phyloP scores from a whole-genome alignment of 92 coral and sea anemone species.

The Hydrozoanthus gracilis region DNA sequence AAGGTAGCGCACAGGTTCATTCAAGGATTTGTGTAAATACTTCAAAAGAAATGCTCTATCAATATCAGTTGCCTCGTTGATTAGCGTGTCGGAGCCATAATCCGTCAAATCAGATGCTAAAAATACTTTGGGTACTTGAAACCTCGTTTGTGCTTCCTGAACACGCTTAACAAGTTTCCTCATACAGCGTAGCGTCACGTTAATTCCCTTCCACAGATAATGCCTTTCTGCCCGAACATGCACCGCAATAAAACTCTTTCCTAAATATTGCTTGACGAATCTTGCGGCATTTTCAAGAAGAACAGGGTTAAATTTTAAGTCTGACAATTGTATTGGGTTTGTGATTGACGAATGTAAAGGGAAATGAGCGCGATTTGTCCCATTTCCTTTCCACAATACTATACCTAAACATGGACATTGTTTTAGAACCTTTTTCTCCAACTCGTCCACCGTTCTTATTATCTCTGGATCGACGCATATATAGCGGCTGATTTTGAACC shows the following conservation, averaged over 20 bases:
- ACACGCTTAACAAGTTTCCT: constrained; percentile 81
- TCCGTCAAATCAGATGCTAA: constrained; percentile 92
- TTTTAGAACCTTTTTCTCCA: constrained; percentile 81
- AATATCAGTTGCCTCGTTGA: constrained; percentile 55
- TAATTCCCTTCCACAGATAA: constrained; percentile 77
- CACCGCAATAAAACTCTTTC: constrained; percentile 76
- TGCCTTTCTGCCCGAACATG: constrained; percentile 96
- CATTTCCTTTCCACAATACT: constrained; percentile 93
- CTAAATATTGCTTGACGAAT: constrained; percentile 67
- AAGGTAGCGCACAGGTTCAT: constrained; percentile 71
- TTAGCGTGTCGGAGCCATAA: constrained; percentile 93
- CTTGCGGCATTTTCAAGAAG: constrained; percentile 76
- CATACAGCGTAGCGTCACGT: constrained; percentile 84
- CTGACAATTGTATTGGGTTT: constrained; percentile 74
- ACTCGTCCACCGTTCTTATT: constrained; percentile 71
- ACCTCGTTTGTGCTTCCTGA: constrained; percentile 61
- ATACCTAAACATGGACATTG: constrained; percentile 90
- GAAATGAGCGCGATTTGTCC: constrained; percentile 79
- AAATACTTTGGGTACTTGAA: constrained; percentile 60
- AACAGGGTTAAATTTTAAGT: constrained; percentile 76
- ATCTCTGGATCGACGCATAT: constrained; percentile 97
- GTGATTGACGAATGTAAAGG: constrained; percentile 69
- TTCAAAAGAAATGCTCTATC: constrained; percentile 70
- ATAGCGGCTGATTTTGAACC: constrained; percentile 90
- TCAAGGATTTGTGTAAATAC: constrained; percentile 64